Percentiles rank a stretch among this genome's conserved stretches.
These are phyloP conservation scores for Megaceryle maxima DNA, from an alignment of 2,113 vertebrate species.

Conservation along the genomic window DNA sequence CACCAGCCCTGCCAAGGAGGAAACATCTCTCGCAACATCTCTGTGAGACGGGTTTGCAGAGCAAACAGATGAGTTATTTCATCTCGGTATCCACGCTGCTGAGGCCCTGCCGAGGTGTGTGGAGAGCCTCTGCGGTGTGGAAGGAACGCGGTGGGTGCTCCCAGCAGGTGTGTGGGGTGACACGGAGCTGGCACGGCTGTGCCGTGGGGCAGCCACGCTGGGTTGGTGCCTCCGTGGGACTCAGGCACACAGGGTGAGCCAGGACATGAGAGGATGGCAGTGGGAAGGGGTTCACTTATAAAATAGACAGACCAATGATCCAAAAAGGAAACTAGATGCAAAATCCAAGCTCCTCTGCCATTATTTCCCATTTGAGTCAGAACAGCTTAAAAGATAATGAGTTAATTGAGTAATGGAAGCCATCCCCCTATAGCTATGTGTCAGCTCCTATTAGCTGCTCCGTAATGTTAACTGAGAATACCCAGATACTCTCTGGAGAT, in stretches of 20 bases:
- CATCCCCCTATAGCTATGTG: constrained; percentile 43
- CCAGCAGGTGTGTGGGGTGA: background rate
- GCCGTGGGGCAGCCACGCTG: accelerated
- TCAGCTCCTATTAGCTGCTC: constrained; percentile 23
- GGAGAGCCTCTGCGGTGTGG: background rate
- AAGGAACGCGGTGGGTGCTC: accelerated
- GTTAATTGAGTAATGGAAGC: constrained; percentile 12
- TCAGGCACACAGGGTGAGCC: accelerated
- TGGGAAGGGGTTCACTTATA: background rate
- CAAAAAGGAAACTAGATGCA: background rate
- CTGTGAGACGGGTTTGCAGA: background rate
- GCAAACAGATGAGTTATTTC: background rate
- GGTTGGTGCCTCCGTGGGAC: accelerated
- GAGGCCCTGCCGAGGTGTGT: background rate
- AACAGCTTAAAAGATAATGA: constrained; percentile 2
- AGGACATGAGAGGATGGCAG: accelerated
- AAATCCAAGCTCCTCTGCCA: background rate
- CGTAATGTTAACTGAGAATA: background rate
- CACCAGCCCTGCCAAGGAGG: background rate
- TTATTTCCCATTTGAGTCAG: background rate
- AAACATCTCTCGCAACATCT: background rate
- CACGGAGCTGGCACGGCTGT: accelerated
- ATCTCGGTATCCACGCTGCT: background rate
- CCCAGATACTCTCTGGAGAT: background rate
- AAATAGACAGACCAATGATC: background rate